Conservation (phyloP, 2,113 vertebrate genomes). For the Hyla sarda region DNA sequence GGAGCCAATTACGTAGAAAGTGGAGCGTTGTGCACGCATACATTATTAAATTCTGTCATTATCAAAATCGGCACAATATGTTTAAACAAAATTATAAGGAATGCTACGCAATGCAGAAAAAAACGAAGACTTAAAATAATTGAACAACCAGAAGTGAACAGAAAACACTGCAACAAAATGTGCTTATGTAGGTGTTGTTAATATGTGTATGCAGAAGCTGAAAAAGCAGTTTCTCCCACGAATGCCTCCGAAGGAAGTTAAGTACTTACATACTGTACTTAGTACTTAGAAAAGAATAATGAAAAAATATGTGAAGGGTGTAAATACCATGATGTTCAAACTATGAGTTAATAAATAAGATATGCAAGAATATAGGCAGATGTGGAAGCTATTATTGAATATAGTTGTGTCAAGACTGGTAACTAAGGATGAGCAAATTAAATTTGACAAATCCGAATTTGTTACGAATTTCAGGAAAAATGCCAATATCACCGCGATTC, state of each 20-base stretch:
- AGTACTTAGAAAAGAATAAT: background rate
- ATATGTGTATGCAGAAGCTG: background rate
- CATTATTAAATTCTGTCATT: constrained; percentile 11
- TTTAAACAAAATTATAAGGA: constrained; percentile 8
- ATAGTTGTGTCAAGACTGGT: too few species aligned
- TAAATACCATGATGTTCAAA: too few species aligned
- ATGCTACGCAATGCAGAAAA: background rate
- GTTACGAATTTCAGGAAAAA: too few species aligned
- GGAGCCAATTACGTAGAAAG: background rate
- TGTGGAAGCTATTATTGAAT: too few species aligned
- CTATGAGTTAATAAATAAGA: too few species aligned
- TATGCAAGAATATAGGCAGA: too few species aligned
- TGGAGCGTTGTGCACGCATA: background rate
- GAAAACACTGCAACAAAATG: background rate
- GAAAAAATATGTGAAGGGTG: background rate
- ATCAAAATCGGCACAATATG: constrained; percentile 20
- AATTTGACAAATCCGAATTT: too few species aligned
- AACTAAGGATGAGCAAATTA: too few species aligned
- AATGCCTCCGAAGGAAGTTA: background rate
- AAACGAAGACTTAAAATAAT: background rate
- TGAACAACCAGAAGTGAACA: background rate
- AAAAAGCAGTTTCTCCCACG: background rate
- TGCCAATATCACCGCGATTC: too few species aligned
- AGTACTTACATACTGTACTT: background rate
- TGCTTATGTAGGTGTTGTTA: background rate